phyloP scores from a whole-genome alignment of 2,888 invertebrate genomes.

The Scaptomyza reducta region DNA sequence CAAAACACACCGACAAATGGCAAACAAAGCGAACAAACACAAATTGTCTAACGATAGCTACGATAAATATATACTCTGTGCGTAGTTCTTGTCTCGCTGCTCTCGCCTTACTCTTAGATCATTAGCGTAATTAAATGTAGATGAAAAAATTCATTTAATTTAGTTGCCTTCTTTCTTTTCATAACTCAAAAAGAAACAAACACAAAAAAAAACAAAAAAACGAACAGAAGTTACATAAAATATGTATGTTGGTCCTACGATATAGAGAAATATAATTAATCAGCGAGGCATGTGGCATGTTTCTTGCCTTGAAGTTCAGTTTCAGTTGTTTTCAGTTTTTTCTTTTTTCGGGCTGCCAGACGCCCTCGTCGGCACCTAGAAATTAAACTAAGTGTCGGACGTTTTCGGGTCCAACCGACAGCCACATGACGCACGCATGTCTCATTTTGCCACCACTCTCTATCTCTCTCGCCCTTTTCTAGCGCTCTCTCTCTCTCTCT shows the following conservation, averaged over 20 bases:
- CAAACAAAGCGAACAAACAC: constrained; percentile 19
- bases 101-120: constrained; percentile 49
- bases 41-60: constrained; percentile 14
- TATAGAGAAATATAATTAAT: constrained; percentile 69
- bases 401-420: constrained; percentile 42
- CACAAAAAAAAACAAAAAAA: background rate
- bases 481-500: constrained; percentile 1
- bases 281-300: constrained; percentile 74
- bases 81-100: constrained; percentile 14
- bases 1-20: constrained; percentile 40
- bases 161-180: constrained; percentile 43
- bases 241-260: background rate
- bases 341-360: constrained; percentile 17
- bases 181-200: constrained; percentile 42
- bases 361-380: constrained; percentile 70
- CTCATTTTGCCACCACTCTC: constrained; percentile 23
- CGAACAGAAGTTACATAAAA: constrained; percentile 15
- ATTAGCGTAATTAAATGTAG: constrained; percentile 79
- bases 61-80: background rate
- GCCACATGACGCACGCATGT: constrained; percentile 78
- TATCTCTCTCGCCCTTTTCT: background rate
- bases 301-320: constrained; percentile 23
- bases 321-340: background rate
- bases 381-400: constrained; percentile 74
- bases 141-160: constrained; percentile 77